Base-by-base conservation (phyloP, 2,797 vertebrate species). In the Argyrosomus regius region DNA sequence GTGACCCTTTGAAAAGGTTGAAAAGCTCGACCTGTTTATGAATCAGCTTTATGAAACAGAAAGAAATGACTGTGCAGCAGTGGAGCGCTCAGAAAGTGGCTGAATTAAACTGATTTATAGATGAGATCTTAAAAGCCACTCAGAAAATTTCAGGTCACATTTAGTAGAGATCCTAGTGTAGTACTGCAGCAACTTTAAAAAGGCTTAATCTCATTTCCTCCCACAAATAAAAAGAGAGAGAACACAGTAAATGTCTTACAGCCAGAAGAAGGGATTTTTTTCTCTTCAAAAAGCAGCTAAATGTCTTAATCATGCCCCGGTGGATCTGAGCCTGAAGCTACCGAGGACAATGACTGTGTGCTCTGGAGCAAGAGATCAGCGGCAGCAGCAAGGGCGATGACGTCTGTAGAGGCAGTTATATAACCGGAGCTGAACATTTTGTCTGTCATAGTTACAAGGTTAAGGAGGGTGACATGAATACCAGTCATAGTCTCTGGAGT, bases 351-450 rank as follows among this genome's bases (percentile, higher is more conserved):
- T 88, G 76, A 88, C 63, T 82, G 85, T 81, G 89, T 88, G 86
- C 87, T 89, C 75, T 78, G 85, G 90, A 88, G 89, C 89, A 88
- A 82, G 85, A 90, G 85, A 91, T 88, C 84, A 87, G 86, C 67
- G 61, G 78, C 83, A 88, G 88, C 89, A 83, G 80, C 77, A 75
- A 85, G 87, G 85, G 81, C 26, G 76, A 91, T 95, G 94, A 95
- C 93, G 92, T 93, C 78, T 82, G 88, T 89, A 50, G 72, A 68
- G 75, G 72, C 68, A 56, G 91, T 95, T 95, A 95, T 90, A 94
- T 95, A 96, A 95, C 91, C 41, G 8, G 71, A 87, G 85, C 89
- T 93, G 91, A 94, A 95, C 94, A 93, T 92, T 93, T 93, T 87
- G 89, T 94, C 91, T 94, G 91, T 93, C 91, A 92, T 82, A 89